These are phyloP conservation scores for Bergia puertoricense DNA, from an alignment of 92 coral and sea anemone species.

Conservation along the genomic window DNA sequence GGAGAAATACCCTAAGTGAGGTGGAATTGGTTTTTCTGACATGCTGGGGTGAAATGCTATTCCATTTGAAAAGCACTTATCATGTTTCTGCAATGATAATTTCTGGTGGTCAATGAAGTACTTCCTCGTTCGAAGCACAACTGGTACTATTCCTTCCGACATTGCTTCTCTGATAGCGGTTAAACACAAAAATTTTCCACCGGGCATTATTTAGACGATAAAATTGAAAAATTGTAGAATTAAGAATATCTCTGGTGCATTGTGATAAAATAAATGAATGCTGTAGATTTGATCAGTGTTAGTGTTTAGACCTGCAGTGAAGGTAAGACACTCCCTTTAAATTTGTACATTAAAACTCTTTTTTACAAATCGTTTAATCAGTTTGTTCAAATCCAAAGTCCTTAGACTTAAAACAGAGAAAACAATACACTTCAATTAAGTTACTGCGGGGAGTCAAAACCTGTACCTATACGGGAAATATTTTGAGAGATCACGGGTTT, in stretches of 20 bases:
- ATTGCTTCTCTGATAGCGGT: not conserved
- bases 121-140: not conserved
- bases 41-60: not conserved
- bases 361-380: not conserved
- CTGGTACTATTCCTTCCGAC: not conserved
- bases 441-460: not conserved
- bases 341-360: not conserved
- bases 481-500: no score
- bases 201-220: not conserved
- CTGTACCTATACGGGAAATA: not conserved
- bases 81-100: not conserved
- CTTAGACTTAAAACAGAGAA: no score
- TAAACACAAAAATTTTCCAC: not conserved
- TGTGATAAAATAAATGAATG: not conserved
- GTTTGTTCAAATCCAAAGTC: not conserved
- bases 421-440: not conserved
- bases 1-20: not conserved
- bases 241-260: not conserved
- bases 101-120: no score
- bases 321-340: not conserved
- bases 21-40: not conserved
- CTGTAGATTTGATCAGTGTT: conserved; percentile 29
- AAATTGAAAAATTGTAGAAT: conserved; percentile 15
- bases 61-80: not conserved
- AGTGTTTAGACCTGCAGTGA: not conserved